Conservation (phyloP, 2,888 invertebrate species). For the Microplitis manilae region DNA sequence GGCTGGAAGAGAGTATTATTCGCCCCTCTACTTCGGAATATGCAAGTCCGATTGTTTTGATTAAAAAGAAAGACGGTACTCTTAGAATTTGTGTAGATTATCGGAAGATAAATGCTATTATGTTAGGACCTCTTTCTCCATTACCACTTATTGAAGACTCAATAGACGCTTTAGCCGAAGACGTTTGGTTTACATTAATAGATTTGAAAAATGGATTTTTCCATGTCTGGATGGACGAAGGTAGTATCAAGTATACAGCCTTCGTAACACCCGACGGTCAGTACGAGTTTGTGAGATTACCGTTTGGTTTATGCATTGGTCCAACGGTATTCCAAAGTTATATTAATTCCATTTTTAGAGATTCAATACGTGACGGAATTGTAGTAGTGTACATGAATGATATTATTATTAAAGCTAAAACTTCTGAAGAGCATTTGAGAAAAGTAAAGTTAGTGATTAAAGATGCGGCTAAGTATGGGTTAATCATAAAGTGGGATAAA, state of each 20-base stretch:
- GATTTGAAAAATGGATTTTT: conserved; percentile 47
- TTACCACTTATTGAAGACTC: conserved; percentile 55
- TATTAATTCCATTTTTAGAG: conserved; percentile 43
- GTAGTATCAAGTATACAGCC: conserved; percentile 50
- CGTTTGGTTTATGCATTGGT: conserved; percentile 54
- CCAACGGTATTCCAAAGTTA: conserved; percentile 41
- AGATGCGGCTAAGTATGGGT: conserved; percentile 27
- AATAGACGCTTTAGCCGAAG: conserved; percentile 44
- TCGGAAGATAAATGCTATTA: conserved; percentile 49
- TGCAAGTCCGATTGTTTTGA: conserved; percentile 53
- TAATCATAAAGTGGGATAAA: conserved; percentile 47
- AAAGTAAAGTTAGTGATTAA: conserved; percentile 38
- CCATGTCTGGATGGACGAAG: conserved; percentile 47
- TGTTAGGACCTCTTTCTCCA: conserved; percentile 51
- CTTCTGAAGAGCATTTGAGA: conserved; percentile 28
- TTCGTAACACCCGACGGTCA: conserved; percentile 51
- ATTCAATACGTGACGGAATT: conserved; percentile 26
- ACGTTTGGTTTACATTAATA: conserved; percentile 46
- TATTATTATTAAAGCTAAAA: conserved; percentile 42
- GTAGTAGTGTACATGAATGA: conserved; percentile 47
- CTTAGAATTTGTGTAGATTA: conserved; percentile 54
- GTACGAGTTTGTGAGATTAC: conserved; percentile 49
- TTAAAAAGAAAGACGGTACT: conserved; percentile 50
- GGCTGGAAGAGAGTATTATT: conserved; percentile 50
- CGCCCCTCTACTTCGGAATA: conserved; percentile 49